Evolutionary conservation across 2,797 vertebrate genomes (phyloP).

Genomic region (Neomorphus geoffroyi): DNA sequence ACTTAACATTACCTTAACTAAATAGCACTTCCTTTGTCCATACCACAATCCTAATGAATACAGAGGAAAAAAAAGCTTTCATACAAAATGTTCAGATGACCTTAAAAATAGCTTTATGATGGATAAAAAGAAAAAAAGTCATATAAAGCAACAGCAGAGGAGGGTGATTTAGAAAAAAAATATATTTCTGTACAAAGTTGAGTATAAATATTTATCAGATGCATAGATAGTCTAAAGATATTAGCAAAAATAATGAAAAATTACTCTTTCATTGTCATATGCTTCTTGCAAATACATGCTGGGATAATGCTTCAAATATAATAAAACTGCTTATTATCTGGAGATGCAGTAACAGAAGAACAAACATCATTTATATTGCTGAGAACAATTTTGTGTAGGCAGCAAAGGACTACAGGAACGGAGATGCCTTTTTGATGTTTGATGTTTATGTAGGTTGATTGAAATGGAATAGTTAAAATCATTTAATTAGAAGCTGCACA

Average conservation of each 20-base stretch:
- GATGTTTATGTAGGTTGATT: conserved; percentile 10
- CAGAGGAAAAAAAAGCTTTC: background rate
- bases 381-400: conserved; percentile 21
- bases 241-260: conserved; percentile 53
- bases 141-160: background rate
- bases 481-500: background rate
- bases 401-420: background rate
- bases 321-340: conserved; percentile 60
- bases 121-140: background rate
- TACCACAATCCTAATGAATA: background rate
- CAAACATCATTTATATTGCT: conserved; percentile 20
- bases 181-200: background rate
- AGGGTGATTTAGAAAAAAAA: background rate
- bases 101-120: background rate
- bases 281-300: conserved; percentile 31
- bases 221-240: background rate
- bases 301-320: conserved; percentile 46
- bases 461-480: background rate
- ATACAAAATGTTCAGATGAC: background rate
- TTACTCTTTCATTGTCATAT: conserved; percentile 31
- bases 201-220: conserved; percentile 50
- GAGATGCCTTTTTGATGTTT: conserved; percentile 20
- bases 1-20: background rate
- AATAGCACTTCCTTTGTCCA: background rate
- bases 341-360: conserved; percentile 39